A percentile compares a stretch with the other conserved stretches of the same genome.
Conservation (phyloP, 2,797 vertebrate species). For the Melanotaenia boesemani region DNA sequence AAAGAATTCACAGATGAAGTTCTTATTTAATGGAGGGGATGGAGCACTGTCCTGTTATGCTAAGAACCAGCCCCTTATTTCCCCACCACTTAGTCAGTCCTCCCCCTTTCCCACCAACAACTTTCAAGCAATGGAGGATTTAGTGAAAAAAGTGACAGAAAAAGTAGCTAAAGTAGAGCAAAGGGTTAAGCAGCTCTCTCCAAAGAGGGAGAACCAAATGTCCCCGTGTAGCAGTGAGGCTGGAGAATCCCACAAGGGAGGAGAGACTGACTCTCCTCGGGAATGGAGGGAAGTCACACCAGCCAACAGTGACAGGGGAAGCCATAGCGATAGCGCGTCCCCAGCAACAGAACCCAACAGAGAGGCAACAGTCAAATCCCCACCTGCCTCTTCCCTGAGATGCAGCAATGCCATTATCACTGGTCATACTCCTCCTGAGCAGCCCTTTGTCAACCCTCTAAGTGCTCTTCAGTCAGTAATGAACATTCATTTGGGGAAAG, state of each 20-base stretch:
- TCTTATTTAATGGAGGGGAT: slow-evolving; percentile 84
- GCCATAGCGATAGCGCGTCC: slow-evolving; percentile 82
- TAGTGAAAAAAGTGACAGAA: slow-evolving; percentile 95
- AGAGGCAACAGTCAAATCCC: slow-evolving; percentile 77
- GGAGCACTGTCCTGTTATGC: slow-evolving; percentile 82
- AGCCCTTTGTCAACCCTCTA: slow-evolving; percentile 97
- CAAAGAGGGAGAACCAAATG: slow-evolving; percentile 84
- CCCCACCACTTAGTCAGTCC: slow-evolving; percentile 89
- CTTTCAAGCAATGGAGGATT: slow-evolving; percentile 94
- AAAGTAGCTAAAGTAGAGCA: slow-evolving; percentile 94
- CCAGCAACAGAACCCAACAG: slow-evolving; percentile 83
- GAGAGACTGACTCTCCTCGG: slow-evolving; percentile 80
- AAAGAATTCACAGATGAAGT: slow-evolving; percentile 88
- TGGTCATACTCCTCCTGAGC: slow-evolving; percentile 91
- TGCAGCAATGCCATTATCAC: slow-evolving; percentile 94
- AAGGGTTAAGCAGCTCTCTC: slow-evolving; percentile 89
- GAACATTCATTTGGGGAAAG: slow-evolving; percentile 99
- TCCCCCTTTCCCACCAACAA: slow-evolving; percentile 93
- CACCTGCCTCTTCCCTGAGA: slow-evolving; percentile 82
- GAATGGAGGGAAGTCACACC: slow-evolving; percentile 88
- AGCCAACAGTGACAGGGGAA: slow-evolving; percentile 86
- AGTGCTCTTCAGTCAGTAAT: slow-evolving; percentile 99
- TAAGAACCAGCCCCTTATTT: slow-evolving; percentile 89
- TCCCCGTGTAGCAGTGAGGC: slow-evolving; percentile 89
- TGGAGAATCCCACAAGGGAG: slow-evolving; percentile 85